phyloP scores from a whole-genome alignment of 2,888 invertebrate genomes.

The Meliscaeva auricollis region DNA sequence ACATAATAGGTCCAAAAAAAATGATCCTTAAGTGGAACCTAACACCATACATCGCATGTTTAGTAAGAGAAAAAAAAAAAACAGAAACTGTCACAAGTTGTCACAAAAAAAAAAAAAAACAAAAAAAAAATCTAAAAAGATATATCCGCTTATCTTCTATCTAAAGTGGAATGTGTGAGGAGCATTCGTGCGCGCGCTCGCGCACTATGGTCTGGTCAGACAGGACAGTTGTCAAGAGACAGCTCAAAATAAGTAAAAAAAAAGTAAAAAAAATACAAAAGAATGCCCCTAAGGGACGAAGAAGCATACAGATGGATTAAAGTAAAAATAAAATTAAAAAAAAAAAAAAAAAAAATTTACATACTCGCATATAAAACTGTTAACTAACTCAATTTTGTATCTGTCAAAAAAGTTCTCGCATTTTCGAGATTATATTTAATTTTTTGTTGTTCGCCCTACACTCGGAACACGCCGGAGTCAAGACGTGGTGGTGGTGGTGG shows the following conservation, averaged over 20 bases:
- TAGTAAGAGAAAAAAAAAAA: conserved; percentile 30
- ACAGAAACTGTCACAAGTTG: conserved; percentile 63
- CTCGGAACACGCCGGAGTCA: neutral
- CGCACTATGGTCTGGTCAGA: conserved; percentile 50
- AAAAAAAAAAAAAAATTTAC: conserved; percentile 78
- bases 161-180: conserved; percentile 77
- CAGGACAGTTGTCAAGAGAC: conserved; percentile 70
- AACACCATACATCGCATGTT: conserved; percentile 52
- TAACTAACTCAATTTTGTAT: conserved; percentile 84
- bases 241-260: conserved; percentile 40
- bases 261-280: conserved; percentile 52
- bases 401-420: conserved; percentile 80
- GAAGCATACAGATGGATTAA: conserved; percentile 63
- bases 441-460: conserved; percentile 65
- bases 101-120: conserved; percentile 41
- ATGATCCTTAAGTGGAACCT: conserved; percentile 24
- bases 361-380: conserved; percentile 83
- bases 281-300: conserved; percentile 69
- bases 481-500: neutral
- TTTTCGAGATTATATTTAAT: conserved; percentile 76
- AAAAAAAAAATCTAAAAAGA: conserved; percentile 38
- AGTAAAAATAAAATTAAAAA: too few relatives aligned
- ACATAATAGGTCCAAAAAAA: neutral
- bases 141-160: conserved; percentile 76
- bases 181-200: conserved; percentile 46